A percentile compares a stretch with the other conserved stretches of the same genome.
Conservation (phyloP, 1,140 invertebrate genomes). For the Epicauta chinensis region DNA sequence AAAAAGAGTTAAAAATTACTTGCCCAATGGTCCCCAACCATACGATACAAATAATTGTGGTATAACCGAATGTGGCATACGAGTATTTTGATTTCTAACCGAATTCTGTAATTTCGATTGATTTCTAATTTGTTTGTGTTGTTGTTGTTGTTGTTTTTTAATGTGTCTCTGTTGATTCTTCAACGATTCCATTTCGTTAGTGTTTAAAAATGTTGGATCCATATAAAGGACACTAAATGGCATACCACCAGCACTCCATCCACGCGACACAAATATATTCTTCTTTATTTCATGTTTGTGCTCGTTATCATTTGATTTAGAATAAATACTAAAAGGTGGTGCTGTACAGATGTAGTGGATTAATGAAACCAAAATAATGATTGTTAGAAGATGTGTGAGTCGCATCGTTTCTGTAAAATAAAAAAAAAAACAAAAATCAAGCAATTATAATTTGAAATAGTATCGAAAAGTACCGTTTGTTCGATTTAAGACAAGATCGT, state of each 20-base stretch:
- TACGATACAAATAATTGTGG: slow-evolving; percentile 47
- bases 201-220: slow-evolving; percentile 29
- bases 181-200: not conserved
- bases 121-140: slow-evolving; percentile 1
- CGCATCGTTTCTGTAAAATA: too few species aligned
- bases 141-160: not conserved
- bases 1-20: slow-evolving; percentile 4
- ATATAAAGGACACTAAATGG: slow-evolving; percentile 49
- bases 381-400: too few species aligned
- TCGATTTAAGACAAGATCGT: too few species aligned
- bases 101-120: slow-evolving; percentile 1
- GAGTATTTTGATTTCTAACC: not conserved
- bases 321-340: too few species aligned
- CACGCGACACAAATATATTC: slow-evolving; percentile 17
- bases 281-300: not conserved
- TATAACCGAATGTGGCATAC: slow-evolving; percentile 45
- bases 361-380: too few species aligned
- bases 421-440: too few species aligned
- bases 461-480: too few species aligned
- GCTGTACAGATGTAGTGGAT: too few species aligned
- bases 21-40: slow-evolving; percentile 45
- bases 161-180: slow-evolving; percentile 2
- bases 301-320: too few species aligned
- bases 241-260: slow-evolving; percentile 46
- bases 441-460: too few species aligned